Base-by-base conservation (phyloP, 2,113 vertebrate species). In the Prunella himalayana region DNA sequence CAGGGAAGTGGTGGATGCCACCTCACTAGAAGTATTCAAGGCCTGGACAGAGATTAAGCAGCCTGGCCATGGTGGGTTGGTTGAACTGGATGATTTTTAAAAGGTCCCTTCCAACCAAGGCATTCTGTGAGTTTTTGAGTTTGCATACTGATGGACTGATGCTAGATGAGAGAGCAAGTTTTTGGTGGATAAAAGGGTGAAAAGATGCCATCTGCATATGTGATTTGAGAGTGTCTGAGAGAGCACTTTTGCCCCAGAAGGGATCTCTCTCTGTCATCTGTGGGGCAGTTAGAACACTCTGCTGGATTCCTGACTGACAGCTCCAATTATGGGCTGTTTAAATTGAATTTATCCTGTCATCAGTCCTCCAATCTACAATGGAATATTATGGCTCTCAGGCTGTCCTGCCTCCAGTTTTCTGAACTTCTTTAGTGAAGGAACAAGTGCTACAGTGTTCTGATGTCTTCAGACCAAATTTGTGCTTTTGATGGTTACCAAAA, bases 11-110 rank as follows among this genome's bases (percentile, higher is more conserved):
- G 27, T 66, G 15, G 51, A 47, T 69, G 9, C 5, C 28, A 24
- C 25, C 7, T 70, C 28, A 15, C 2, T 51, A 33, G 22, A 73
- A 60, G 13, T 41, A 20, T 44, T 87, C 14, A 63, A 21, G 15
- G 42, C 54, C 57, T 68, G 31, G 31, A 41, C 0, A 10, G 35
- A 39, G 20, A 24, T 72, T n/a, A 56, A 90, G 20, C 45, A 82
- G 37, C 3, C 50, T 56, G 23, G n/a, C 20, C 17, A 10, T 35
- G 10, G 12, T 35, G n/a, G 6, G 9, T 1, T 0, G 1, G 1
- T 13, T 78, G 30, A n/a, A 85, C 13, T 17, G 83, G 10, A 15
- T 42, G 27, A 51, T 60, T 39, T 84, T 37, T 64, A 41, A 45
- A 53, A 86, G 18, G 3, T 41, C 7, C 1, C 5, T 60, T 78